phyloP scores from a whole-genome alignment of 2,797 vertebrate species.

The Eidolon dupreanum region DNA sequence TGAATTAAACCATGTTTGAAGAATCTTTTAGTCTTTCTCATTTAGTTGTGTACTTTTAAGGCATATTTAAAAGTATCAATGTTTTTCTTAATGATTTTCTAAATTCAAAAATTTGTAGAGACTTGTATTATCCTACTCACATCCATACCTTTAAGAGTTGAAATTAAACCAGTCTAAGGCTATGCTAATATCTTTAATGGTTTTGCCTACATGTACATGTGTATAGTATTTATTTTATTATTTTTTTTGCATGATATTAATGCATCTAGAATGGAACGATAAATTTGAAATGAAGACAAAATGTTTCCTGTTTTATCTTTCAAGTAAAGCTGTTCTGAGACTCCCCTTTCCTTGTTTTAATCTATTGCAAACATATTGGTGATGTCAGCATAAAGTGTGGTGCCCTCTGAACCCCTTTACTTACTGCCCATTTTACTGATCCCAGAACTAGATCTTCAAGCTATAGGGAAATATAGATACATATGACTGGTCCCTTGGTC shows the following conservation, averaged over 20 bases:
- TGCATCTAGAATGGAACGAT: not conserved
- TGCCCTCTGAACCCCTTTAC: not conserved
- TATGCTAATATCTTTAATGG: not conserved
- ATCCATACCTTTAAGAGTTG: not conserved
- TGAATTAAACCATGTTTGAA: conserved; percentile 1
- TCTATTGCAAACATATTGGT: not conserved
- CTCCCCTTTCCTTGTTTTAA: not conserved
- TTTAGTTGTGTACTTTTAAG: not conserved
- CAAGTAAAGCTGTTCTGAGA: not conserved
- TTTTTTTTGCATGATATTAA: not conserved
- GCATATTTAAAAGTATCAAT: not conserved
- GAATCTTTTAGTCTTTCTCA: not conserved
- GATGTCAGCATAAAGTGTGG: not conserved
- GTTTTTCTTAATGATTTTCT: not conserved
- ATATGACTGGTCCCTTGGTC: not conserved
- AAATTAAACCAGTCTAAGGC: not conserved
- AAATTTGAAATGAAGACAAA: not conserved
- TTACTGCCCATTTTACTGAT: not conserved
- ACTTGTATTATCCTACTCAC: not conserved
- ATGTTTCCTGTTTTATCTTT: not conserved
- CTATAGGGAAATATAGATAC: not conserved
- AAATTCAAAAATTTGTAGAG: not conserved
- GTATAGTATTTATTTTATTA: not conserved
- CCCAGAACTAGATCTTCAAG: not conserved
- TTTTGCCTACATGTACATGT: not conserved